phyloP scores from a whole-genome alignment of 2,888 invertebrate species.

The Noctua fimbriata region DNA sequence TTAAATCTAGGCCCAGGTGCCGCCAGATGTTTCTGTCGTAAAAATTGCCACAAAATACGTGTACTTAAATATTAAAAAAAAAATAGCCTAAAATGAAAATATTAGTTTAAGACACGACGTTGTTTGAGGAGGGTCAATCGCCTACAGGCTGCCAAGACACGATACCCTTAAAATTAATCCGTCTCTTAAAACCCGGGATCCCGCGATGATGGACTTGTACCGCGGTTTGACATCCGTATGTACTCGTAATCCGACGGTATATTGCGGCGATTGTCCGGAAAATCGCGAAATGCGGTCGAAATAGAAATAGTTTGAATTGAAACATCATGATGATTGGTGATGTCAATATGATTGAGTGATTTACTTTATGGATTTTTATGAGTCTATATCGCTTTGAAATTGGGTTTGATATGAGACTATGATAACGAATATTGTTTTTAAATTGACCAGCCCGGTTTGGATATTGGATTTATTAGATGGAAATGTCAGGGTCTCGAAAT shows the following conservation, averaged over 20 bases:
- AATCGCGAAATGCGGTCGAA: constrained; percentile 32
- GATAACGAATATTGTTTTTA: constrained; percentile 24
- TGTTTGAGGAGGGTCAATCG: constrained; percentile 62
- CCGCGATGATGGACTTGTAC: constrained; percentile 36
- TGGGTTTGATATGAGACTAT: constrained; percentile 22
- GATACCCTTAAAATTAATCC: constrained; percentile 61
- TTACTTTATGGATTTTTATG: constrained; percentile 18
- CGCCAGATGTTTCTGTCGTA: constrained; percentile 29
- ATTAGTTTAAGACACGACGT: constrained; percentile 45
- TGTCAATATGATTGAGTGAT: constrained; percentile 36
- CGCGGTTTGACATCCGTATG: constrained; percentile 56
- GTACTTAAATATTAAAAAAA: constrained; percentile 31
- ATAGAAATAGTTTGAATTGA: constrained; percentile 54
- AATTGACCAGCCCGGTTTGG: not conserved
- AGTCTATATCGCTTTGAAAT: constrained; percentile 19
- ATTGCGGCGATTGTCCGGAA: constrained; percentile 55
- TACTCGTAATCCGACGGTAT: constrained; percentile 33
- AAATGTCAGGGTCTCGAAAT: not conserved
- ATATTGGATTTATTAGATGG: not conserved
- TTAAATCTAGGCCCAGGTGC: constrained; percentile 38
- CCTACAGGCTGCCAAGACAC: constrained; percentile 29
- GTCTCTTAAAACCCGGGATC: constrained; percentile 48
- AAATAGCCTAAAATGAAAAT: constrained; percentile 44
- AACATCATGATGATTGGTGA: constrained; percentile 40
- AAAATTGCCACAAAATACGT: constrained; percentile 33